phyloP scores from a whole-genome alignment of 2,888 invertebrate genomes.

The Entomobrya proxima region DNA sequence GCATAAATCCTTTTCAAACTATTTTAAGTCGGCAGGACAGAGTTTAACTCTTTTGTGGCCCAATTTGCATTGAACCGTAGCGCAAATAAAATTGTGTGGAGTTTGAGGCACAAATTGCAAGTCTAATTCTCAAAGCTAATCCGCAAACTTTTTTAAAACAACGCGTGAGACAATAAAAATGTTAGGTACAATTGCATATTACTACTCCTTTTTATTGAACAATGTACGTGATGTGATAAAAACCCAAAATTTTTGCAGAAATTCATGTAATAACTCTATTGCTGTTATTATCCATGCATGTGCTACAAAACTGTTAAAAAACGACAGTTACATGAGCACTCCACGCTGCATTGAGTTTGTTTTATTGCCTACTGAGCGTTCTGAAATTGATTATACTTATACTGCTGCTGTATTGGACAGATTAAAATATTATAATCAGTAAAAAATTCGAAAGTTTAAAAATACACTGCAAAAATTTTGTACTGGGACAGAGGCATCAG shows the following conservation, averaged over 20 bases:
- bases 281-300: conserved; percentile 50
- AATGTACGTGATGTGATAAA: not conserved
- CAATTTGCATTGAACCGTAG: conserved; percentile 60
- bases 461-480: not conserved
- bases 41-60: conserved; percentile 43
- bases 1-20: conserved; percentile 45
- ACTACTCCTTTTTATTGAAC: not conserved
- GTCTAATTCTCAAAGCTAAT: conserved; percentile 25
- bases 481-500: not conserved
- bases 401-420: not conserved
- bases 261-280: not conserved
- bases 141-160: conserved; percentile 11
- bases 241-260: not conserved
- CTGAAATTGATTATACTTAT: too few relatives aligned
- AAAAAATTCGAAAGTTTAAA: conserved; percentile 57
- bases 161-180: not conserved
- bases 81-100: too few relatives aligned
- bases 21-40: too few relatives aligned
- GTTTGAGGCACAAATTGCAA: conserved; percentile 21
- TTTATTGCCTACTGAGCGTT: not conserved
- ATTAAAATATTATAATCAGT: too few relatives aligned
- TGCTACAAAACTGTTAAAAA: not conserved
- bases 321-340: not conserved
- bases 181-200: not conserved
- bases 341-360: conserved; percentile 53